Conservation (phyloP, 2,888 invertebrate genomes). For the Chrysolina oricalcia region DNA sequence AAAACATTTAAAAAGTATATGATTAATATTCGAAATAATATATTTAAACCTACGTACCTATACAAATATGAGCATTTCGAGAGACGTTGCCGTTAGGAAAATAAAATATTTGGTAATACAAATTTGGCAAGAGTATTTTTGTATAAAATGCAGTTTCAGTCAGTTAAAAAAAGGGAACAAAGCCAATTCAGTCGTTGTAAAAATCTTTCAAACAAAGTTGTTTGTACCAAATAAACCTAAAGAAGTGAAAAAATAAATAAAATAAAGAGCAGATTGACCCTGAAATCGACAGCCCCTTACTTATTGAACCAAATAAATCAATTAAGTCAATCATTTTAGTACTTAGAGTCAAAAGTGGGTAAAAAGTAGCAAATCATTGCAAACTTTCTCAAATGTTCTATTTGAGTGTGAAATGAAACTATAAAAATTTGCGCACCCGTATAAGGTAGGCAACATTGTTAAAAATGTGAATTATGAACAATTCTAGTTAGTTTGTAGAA, state of each 20-base stretch:
- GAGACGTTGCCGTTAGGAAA: conserved; percentile 10
- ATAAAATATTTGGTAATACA: conserved; percentile 18
- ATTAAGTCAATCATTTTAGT: no score
- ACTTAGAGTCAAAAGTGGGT: no score
- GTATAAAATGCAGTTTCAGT: conserved; percentile 1
- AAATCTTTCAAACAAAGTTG: not conserved
- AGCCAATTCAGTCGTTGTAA: not conserved
- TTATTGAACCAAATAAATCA: no score
- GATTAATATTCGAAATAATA: not conserved
- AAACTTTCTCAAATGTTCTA: no score
- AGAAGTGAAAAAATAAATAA: not conserved
- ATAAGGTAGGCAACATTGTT: no score
- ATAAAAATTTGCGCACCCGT: no score
- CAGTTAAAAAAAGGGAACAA: not conserved
- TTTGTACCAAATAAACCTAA: not conserved
- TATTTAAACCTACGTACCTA: conserved; percentile 1
- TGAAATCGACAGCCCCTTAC: no score
- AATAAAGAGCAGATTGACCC: not conserved
- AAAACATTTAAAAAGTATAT: conserved; percentile 9
- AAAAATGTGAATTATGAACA: no score
- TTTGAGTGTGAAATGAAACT: no score
- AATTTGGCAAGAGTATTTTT: conserved; percentile 19
- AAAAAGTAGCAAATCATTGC: no score
- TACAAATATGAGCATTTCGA: conserved; percentile 23
- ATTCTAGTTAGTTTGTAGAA: no score